A percentile compares a stretch with the other conserved stretches of the same genome.
Evolutionary conservation across 2,797 vertebrate genomes (phyloP).

Genomic region (Lycodopsis pacificus): DNA sequence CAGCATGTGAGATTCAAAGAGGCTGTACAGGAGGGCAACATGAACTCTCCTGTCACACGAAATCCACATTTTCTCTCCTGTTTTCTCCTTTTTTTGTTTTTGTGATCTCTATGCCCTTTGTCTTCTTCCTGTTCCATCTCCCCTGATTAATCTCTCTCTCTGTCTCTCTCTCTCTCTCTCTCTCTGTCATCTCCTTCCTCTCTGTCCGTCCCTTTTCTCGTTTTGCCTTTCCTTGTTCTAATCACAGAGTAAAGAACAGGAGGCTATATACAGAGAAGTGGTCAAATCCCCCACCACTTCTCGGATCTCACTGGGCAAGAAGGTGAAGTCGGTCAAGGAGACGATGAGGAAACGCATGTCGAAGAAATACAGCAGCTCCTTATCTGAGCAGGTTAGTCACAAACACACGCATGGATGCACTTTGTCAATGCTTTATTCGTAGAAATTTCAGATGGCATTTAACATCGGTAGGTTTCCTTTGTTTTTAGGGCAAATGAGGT

Average conservation of each 20-base stretch:
- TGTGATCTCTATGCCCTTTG: constrained; percentile 18
- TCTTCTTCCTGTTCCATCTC: not conserved
- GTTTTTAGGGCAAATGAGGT: not conserved
- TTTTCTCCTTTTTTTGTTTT: constrained; percentile 24
- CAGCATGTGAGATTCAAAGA: constrained; percentile 3
- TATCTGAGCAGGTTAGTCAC: constrained; percentile 91
- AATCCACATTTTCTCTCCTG: constrained; percentile 20
- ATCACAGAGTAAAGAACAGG: constrained; percentile 90
- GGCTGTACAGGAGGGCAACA: not conserved
- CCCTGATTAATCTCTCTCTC: not conserved
- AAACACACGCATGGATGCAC: constrained; percentile 12
- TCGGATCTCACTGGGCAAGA: constrained; percentile 97
- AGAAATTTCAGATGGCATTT: not conserved
- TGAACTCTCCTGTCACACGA: constrained; percentile 15
- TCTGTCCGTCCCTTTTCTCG: not conserved
- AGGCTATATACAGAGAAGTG: constrained; percentile 94
- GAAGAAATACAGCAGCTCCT: constrained; percentile 95
- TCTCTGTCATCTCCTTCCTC: constrained; percentile 10
- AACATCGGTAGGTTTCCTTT: not conserved
- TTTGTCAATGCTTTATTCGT: not conserved
- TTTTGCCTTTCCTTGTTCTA: not conserved
- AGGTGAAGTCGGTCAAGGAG: constrained; percentile 98
- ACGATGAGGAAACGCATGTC: constrained; percentile 99
- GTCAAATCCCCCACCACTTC: constrained; percentile 95
- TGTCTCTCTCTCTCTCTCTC: not conserved